phyloP scores from a whole-genome alignment of 30 jellyfish, hydroid and myxozoan species.

The Rhopilema esculentum region DNA sequence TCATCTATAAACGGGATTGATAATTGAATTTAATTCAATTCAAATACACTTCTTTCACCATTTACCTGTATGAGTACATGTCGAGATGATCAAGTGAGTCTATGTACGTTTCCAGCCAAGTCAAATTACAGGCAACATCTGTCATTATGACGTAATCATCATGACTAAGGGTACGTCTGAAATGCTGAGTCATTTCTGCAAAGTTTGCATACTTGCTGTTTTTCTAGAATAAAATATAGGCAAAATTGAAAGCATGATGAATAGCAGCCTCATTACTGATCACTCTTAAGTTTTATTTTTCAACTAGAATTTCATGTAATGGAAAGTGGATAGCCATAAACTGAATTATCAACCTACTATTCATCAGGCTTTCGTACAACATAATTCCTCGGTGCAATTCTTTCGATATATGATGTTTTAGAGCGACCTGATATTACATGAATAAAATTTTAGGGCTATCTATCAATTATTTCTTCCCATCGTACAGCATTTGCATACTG shows the following conservation, averaged over 20 bases:
- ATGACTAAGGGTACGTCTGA: constrained; percentile 77
- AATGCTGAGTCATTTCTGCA: constrained; percentile 82
- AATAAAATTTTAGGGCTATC: no score
- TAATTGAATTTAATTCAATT: neutral
- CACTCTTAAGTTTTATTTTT: no score
- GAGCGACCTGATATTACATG: no score
- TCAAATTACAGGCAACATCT: constrained; percentile 71
- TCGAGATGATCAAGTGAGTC: constrained; percentile 87
- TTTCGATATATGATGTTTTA: no score
- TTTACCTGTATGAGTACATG: constrained; percentile 76
- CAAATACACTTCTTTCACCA: neutral
- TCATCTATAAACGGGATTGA: neutral
- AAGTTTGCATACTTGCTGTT: constrained; percentile 86
- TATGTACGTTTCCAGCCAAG: constrained; percentile 88
- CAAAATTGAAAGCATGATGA: neutral
- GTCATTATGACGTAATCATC: constrained; percentile 95
- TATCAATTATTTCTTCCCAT: no score
- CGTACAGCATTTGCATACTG: no score
- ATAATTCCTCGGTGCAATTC: no score
- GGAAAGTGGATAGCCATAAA: no score
- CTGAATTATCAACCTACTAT: no score
- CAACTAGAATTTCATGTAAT: neutral
- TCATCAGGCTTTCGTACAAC: no score
- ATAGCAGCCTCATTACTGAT: neutral
- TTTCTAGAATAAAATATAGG: constrained; percentile 53